Evolutionary conservation across 2,113 vertebrate genomes (phyloP).

Genomic region (Caracal caracal): DNA sequence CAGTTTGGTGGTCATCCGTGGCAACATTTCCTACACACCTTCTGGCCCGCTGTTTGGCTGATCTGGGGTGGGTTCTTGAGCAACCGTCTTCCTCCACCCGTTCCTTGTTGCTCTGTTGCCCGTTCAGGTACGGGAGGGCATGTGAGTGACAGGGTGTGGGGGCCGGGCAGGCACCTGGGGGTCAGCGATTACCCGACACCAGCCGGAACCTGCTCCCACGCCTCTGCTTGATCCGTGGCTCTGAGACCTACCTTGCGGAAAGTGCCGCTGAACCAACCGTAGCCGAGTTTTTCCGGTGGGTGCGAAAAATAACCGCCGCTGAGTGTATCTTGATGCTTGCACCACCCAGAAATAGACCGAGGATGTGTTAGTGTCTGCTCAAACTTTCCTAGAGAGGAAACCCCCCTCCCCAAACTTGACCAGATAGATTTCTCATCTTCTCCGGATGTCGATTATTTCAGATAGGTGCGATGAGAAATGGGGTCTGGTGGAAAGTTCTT

Average conservation of each 20-base stretch:
- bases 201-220: background rate
- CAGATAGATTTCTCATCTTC: background rate
- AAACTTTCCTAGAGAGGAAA: conserved; percentile 70
- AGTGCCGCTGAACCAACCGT: conserved; percentile 9
- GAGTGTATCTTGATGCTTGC: conserved; percentile 35
- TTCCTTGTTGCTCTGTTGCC: background rate
- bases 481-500: background rate
- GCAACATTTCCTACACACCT: background rate
- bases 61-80: background rate
- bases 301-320: conserved; percentile 26
- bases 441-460: conserved; percentile 33
- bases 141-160: background rate
- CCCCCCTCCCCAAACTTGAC: conserved; percentile 27
- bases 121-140: background rate
- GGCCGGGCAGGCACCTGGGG: background rate
- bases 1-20: background rate
- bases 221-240: background rate
- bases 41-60: background rate
- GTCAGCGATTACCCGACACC: background rate
- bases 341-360: background rate
- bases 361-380: conserved; percentile 16
- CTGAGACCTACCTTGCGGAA: conserved; percentile 56
- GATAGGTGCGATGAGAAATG: background rate
- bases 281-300: background rate
- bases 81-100: fast-evolving